phyloP scores from a whole-genome alignment of 1,140 invertebrate species.

The Zeugodacus cucurbitae region DNA sequence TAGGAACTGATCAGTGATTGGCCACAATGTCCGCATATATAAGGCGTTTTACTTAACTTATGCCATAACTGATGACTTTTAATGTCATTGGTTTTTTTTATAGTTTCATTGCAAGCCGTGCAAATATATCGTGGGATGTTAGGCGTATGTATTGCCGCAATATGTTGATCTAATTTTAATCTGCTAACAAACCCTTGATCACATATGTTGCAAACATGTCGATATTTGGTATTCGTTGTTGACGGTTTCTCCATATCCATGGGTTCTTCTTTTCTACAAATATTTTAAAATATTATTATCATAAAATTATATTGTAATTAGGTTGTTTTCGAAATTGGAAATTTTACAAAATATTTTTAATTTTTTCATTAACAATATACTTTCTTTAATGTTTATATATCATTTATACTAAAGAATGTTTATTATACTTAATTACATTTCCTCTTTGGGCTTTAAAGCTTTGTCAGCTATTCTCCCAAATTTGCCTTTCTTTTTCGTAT shows the following conservation, averaged over 20 bases:
- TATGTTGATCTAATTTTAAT: constrained; percentile 53
- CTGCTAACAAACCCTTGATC: constrained; percentile 54
- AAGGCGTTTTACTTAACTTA: constrained; percentile 61
- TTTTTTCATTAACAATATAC: too few relatives aligned
- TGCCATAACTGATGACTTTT: constrained; percentile 63
- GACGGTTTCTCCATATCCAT: constrained; percentile 40
- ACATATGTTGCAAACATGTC: constrained; percentile 55
- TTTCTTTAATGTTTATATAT: too few relatives aligned
- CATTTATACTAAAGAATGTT: too few relatives aligned
- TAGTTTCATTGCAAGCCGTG: constrained; percentile 57
- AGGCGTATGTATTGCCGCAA: constrained; percentile 50
- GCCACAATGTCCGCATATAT: constrained; percentile 56
- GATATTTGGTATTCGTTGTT: not conserved
- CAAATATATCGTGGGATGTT: constrained; percentile 55
- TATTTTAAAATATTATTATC: not conserved
- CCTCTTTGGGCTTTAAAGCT: constrained; percentile 41
- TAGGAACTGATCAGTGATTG: constrained; percentile 51
- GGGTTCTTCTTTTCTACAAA: constrained; percentile 53
- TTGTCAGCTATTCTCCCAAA: not conserved
- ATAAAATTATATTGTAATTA: too few relatives aligned
- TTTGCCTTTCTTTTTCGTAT: not conserved
- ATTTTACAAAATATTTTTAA: too few relatives aligned
- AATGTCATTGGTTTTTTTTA: constrained; percentile 55
- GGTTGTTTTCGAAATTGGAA: too few relatives aligned
- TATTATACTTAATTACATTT: constrained; percentile 48